Base-by-base conservation (phyloP, 1,140 invertebrate genomes). In the Micrasema longulum region DNA sequence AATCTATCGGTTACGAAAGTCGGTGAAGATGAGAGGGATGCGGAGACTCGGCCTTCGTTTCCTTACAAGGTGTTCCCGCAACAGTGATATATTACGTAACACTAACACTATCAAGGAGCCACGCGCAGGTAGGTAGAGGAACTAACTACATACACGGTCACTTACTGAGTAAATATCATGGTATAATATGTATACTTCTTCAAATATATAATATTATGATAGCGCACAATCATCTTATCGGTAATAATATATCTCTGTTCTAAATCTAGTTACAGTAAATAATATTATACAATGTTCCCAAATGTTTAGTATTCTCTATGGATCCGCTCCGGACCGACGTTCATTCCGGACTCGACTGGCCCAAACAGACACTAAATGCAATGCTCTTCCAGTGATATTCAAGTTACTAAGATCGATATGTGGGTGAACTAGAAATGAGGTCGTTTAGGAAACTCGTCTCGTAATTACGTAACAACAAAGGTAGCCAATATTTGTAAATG, bases 231-330 rank as follows among this genome's bases (percentile, higher is more conserved):
- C 35, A 60, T 53, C 43, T 57, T 23, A 48, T 68, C 41, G 55
- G 69, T 74, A 73, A 18, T 69, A 70, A 74, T 74, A 74, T 70
- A 70, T 70, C 71, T 76, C 74, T 73, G 71, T 70, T 50, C 53
- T 70, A 74, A 71, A 63, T 41, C 72, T 74, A 76, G 43, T 71
- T 76, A 69, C 68, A 74, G 55, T 74, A 76, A 76, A 73, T 67
- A 65, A 76, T 76, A 76, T 76, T 71, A 73, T 76, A 76, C 72
- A 76, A 70, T 60, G 75, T 65, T 76, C 75, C 75, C 75, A 69
- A 69, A 38, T 76, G 52, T 76, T 76, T 76, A 76, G 69, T 76
- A 68, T 76, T 69, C 26, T 31, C 26, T 31, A 31, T 31, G 3
- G 3, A 31, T 31, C 26, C 26, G n/a, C 7, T 69, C 41, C 53